Base-by-base conservation (phyloP, 2,113 vertebrate genomes). In the Ageneiosus marmoratus region DNA sequence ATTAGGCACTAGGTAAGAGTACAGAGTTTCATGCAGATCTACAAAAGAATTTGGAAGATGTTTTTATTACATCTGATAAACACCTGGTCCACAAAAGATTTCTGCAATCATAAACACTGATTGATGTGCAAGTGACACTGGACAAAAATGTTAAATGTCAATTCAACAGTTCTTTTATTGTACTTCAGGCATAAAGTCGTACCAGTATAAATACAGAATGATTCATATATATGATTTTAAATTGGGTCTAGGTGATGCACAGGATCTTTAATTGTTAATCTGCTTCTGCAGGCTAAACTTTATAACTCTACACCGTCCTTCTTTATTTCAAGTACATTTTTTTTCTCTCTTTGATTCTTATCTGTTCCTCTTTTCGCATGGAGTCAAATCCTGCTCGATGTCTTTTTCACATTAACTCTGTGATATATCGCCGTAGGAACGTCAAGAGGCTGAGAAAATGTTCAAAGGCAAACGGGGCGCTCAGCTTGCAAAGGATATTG, bases 401-500 rank as follows among this genome's bases (percentile, higher is more conserved):
- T 55, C 18, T 6, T 46, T 72, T 81, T 93, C 89, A 80, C 88
- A 94, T 96, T 95, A 96, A 97, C 91, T 94, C 80, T 97, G 93
- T 97, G 93, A 94, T 96, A 94, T 97, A 94, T 96, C 77, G 89
- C 94, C 94, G 89, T 95, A 99, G 98, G 98, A 99, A 95, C 97
- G 98, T 89, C 96, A 99, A 94, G 98, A 99, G 94, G 98, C 98
- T 89, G 98, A 99, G 96, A 98, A 97, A 97, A 98, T 99, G 98
- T 99, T 99, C 96, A 99, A 98, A 94, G 98, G 98, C 94, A 99
- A 99, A 95, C 97, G 96, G 89, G 98, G 97, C 93, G 97, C 97
- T 94, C 98, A 99, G 89, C 97, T 99, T 94, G 98, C 98, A 94
- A 98, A 98, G 97, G 98, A 99, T 95, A 98, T 99, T 96, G 97